These are phyloP conservation scores for Lanius ludovicianus DNA, from an alignment of 2,113 vertebrate species.

Conservation along the genomic window DNA sequence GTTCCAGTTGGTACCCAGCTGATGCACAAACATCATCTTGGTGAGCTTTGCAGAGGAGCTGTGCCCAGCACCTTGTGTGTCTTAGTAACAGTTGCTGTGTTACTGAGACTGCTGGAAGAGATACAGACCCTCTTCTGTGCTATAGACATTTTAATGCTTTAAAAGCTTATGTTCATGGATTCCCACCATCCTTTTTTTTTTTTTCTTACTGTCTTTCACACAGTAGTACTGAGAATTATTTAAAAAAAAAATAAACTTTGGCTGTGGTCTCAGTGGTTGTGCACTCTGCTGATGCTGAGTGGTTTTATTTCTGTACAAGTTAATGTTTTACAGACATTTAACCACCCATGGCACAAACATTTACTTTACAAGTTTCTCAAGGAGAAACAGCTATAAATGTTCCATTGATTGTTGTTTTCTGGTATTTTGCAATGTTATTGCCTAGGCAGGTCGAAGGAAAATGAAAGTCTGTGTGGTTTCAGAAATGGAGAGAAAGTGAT, in stretches of 20 bases:
- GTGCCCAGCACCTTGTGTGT: rapidly evolving
- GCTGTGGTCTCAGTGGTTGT: background rate
- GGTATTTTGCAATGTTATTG: background rate
- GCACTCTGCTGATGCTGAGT: background rate
- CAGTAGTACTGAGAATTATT: background rate
- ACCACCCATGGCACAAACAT: background rate
- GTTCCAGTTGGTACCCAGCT: background rate
- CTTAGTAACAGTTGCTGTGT: background rate
- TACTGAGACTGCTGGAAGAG: background rate
- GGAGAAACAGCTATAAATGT: background rate
- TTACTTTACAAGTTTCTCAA: background rate
- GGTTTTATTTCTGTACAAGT: background rate
- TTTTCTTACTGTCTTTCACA: background rate
- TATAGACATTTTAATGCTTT: background rate
- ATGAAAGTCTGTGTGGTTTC: background rate
- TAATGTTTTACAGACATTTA: slow-evolving; percentile 16
- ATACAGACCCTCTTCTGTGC: background rate
- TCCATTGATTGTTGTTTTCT: background rate
- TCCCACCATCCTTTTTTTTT: background rate
- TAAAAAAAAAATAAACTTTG: background rate
- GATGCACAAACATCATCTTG: background rate
- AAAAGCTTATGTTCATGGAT: background rate
- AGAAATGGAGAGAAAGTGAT: background rate
- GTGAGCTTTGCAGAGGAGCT: background rate
- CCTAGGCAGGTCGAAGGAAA: background rate